Conservation (phyloP, 2,797 vertebrate species). For the Danio jaintianensis region DNA sequence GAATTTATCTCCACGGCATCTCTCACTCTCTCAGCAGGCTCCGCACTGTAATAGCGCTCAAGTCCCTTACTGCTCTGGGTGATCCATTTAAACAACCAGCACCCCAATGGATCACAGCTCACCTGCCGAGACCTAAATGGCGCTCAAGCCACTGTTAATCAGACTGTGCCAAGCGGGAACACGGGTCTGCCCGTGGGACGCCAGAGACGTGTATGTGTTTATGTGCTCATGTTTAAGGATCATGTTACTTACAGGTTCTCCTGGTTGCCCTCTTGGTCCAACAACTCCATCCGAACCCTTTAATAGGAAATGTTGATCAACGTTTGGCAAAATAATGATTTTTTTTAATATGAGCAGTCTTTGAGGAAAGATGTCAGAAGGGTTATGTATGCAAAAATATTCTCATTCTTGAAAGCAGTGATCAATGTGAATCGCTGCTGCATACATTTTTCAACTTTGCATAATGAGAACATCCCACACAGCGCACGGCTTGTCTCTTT, state of each 20-base stretch:
- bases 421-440: conserved; percentile 56
- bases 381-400: conserved; percentile 60
- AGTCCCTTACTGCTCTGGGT: conserved; percentile 59
- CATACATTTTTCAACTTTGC: conserved; percentile 58
- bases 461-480: conserved; percentile 54
- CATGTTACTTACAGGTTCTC: conserved; percentile 88
- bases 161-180: conserved; percentile 60
- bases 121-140: conserved; percentile 72
- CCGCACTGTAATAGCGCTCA: conserved; percentile 64
- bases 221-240: conserved; percentile 8
- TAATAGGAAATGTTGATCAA: conserved; percentile 45
- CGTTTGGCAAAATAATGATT: neutral
- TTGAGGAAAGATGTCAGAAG: conserved; percentile 24
- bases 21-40: conserved; percentile 19
- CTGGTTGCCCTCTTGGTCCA: conserved; percentile 89
- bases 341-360: neutral
- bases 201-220: conserved; percentile 6
- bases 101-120: conserved; percentile 68
- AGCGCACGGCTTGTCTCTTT: conserved; percentile 44
- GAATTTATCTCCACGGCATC: conserved; percentile 41
- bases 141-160: conserved; percentile 74
- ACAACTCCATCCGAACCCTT: conserved; percentile 87
- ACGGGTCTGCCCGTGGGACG: conserved; percentile 2
- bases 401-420: conserved; percentile 44
- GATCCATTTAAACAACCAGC: conserved; percentile 75